Percentiles rank a stretch among this genome's conserved stretches.
Conservation (phyloP, 2,113 vertebrate genomes). For the Urocolius indicus region DNA sequence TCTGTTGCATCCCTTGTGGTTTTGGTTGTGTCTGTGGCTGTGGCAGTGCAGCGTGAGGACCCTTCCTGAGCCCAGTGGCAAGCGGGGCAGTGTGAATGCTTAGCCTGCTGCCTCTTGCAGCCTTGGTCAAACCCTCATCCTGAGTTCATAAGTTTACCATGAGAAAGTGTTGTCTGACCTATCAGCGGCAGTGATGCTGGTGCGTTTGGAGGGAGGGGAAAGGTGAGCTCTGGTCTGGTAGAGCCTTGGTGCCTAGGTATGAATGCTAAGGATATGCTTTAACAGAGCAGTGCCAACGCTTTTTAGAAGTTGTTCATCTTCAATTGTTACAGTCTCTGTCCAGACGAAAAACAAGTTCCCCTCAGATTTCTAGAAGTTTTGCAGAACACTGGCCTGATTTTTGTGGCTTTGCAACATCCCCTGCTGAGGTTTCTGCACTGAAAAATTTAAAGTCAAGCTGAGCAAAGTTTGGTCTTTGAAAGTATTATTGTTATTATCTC, state of each 20-base stretch:
- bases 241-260: neutral
- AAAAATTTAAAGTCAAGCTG: neutral
- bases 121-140: neutral
- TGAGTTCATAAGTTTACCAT: rapidly evolving
- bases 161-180: neutral
- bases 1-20: rapidly evolving
- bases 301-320: neutral
- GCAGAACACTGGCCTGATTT: neutral
- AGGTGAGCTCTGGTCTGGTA: neutral
- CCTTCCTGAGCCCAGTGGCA: neutral
- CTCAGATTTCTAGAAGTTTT: neutral
- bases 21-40: neutral
- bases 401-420: neutral
- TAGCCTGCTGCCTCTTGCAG: neutral
- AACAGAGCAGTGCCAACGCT: neutral
- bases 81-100: neutral
- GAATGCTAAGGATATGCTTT: neutral
- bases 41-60: neutral
- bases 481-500: neutral
- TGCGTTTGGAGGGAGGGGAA: neutral
- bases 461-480: neutral
- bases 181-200: neutral
- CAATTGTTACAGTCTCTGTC: neutral
- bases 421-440: neutral
- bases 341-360: neutral